Conservation (phyloP, 2,113 vertebrate genomes). For the Anoplopoma fimbria region DNA sequence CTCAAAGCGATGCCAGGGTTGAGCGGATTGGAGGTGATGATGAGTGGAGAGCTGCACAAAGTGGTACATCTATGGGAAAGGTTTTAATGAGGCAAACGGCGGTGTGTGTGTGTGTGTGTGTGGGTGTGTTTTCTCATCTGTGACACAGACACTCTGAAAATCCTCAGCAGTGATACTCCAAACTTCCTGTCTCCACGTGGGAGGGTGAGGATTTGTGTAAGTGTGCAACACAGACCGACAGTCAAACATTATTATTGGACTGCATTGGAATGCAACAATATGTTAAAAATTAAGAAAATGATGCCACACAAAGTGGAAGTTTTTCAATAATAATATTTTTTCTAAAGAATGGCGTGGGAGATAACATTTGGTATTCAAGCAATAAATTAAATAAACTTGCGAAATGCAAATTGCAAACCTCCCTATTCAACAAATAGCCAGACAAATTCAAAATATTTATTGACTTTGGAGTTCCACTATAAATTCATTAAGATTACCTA, state of each 20-base stretch:
- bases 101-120: constrained; percentile 54
- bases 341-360: neutral
- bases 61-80: constrained; percentile 92
- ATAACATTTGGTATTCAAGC: neutral
- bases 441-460: neutral
- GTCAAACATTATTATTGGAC: neutral
- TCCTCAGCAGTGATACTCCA: constrained; percentile 91
- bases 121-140: constrained; percentile 85
- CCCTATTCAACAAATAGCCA: neutral
- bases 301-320: neutral
- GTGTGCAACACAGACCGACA: constrained; percentile 7
- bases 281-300: neutral
- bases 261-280: constrained; percentile 1
- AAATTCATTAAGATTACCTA: neutral
- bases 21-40: constrained; percentile 89
- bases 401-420: neutral
- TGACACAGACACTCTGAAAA: constrained; percentile 93
- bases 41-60: constrained; percentile 94
- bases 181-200: constrained; percentile 88
- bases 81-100: constrained; percentile 97
- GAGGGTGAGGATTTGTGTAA: constrained; percentile 45
- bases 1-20: constrained; percentile 66
- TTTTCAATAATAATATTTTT: neutral
- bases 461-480: neutral
- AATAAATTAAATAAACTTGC: neutral